Evolutionary conservation across 2,797 vertebrate species (phyloP).

Genomic region (Gadopsis bispinosus): DNA sequence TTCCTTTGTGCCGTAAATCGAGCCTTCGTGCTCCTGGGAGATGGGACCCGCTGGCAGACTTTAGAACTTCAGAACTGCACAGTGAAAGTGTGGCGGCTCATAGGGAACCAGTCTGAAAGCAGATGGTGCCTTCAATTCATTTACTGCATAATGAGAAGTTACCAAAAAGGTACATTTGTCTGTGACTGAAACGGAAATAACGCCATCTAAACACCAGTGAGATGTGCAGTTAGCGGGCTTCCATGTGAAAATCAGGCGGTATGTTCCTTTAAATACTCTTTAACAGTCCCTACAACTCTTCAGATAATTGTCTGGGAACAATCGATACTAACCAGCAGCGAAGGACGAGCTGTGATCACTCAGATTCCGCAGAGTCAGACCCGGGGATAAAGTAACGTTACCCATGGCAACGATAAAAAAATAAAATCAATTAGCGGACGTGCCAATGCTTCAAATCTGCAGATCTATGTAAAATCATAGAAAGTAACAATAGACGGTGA

Average conservation of each 20-base stretch:
- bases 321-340: slow-evolving; percentile 22
- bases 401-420: slow-evolving; percentile 9
- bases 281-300: background rate
- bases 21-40: too few relatives aligned
- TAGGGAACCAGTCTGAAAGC: too few relatives aligned
- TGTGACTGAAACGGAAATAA: too few relatives aligned
- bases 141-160: too few relatives aligned
- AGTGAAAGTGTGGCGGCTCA: too few relatives aligned
- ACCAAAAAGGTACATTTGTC: too few relatives aligned
- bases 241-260: background rate
- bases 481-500: background rate
- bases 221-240: too few relatives aligned
- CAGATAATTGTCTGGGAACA: slow-evolving; percentile 15
- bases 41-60: too few relatives aligned
- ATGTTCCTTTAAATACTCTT: background rate
- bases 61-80: too few relatives aligned
- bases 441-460: slow-evolving; percentile 17
- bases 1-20: too few relatives aligned
- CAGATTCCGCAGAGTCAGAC: slow-evolving; percentile 4
- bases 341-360: slow-evolving; percentile 23
- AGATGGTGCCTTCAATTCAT: too few relatives aligned
- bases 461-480: background rate
- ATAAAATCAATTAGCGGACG: slow-evolving; percentile 15
- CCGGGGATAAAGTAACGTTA: background rate
- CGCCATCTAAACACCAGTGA: too few relatives aligned